Evolutionary conservation across 2,888 invertebrate species (phyloP).

Genomic region (Odontothrips loti): DNA sequence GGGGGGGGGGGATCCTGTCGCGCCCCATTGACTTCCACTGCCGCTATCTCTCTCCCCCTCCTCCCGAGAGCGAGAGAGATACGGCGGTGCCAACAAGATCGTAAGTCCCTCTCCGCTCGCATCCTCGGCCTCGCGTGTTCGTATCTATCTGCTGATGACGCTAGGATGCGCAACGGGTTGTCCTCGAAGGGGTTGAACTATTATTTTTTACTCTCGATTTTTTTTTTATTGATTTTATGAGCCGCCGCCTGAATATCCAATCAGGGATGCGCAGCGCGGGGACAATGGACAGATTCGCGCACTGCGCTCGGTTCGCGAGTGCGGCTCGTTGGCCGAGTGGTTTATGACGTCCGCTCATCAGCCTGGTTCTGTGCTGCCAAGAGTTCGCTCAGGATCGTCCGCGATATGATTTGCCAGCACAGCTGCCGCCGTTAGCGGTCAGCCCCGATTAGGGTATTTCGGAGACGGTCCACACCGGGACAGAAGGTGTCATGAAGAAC

Average conservation of each 20-base stretch:
- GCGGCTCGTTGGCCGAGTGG: background rate
- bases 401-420: too few relatives aligned
- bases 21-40: background rate
- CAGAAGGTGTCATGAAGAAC: too few relatives aligned
- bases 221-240: slow-evolving; percentile 2
- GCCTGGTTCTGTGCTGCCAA: background rate
- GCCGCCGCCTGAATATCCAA: slow-evolving; percentile 10
- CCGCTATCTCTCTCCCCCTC: background rate
- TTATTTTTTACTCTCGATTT: background rate
- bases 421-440: too few relatives aligned
- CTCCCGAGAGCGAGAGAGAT: background rate
- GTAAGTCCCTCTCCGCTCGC: too few relatives aligned
- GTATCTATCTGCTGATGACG: too few relatives aligned
- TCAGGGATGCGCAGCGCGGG: background rate
- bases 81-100: too few relatives aligned
- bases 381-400: too few relatives aligned
- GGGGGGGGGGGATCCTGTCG: background rate
- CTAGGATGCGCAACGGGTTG: too few relatives aligned
- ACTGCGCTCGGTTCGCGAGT: background rate
- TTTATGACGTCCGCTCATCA: background rate
- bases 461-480: too few relatives aligned
- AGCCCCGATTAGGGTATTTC: too few relatives aligned
- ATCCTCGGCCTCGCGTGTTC: too few relatives aligned
- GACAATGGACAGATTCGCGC: background rate
- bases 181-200: background rate